Base-by-base conservation (phyloP, 64 coral and sea anemone genomes). In the Porites lutea region DNA sequence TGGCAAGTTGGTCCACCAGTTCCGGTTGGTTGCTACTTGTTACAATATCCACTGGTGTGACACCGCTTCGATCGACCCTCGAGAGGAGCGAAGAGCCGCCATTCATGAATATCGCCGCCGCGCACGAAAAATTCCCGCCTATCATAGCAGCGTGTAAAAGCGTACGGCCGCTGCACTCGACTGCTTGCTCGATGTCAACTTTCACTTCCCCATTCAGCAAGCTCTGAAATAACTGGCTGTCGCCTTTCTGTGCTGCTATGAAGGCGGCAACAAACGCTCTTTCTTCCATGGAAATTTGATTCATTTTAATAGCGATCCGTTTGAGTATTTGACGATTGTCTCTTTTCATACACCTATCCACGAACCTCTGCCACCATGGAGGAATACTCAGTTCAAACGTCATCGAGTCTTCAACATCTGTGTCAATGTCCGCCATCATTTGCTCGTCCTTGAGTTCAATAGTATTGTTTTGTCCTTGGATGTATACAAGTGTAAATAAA, bases 191-290 rank as follows among this genome's bases (percentile, higher is more conserved):
- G 71, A 93, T 78, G 50, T 57, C 62, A 44, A 93, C 27, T 70
- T 78, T 64, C 43, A 87, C 87, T 59, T 70, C 87, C 2, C 91
- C 83, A 13, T 64, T 68, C 15, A 86, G 68, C 14, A 93, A 64
- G 74, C 57, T 87, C 51, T 87, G 78, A 21, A 93, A 62, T 21
- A 93, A 48, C n/a, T 77, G 64, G 16, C 70, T 61, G 64, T 93
- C 68, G 2, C 91, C 91, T 87, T 86, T 78, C n/a, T 86, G 85
- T 14, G 91, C 91, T 70, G 82, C 91, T 59, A 93, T 93, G 78
- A 93, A 93, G 4, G 83, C 91, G 14, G 91, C 91, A 13, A 93
- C 91, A 45, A 93, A 93, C 14, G 85, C 82, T 70, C 91, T 87
- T 59, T 93, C 91, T 22, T 93, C 91, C 13, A 82, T 74, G 59